phyloP scores from a whole-genome alignment of 2,888 invertebrate species.

The Stenodera caucasica region DNA sequence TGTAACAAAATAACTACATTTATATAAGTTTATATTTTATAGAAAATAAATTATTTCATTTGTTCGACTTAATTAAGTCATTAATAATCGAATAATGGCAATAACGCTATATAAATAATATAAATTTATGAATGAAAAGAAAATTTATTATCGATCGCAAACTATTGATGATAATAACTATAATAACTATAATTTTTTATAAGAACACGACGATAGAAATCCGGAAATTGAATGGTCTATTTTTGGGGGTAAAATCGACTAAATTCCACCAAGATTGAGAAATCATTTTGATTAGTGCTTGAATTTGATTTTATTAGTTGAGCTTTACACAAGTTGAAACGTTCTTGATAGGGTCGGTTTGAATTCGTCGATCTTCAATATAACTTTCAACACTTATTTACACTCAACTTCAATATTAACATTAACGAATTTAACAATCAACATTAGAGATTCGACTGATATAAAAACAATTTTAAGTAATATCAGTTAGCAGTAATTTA shows the following conservation, averaged over 20 bases:
- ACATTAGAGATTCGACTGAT: too few species aligned
- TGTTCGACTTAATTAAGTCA: background rate
- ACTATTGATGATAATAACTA: too few species aligned
- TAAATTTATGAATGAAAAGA: background rate
- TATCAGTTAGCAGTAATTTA: background rate
- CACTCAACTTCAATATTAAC: conserved; percentile 11
- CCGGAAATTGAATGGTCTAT: background rate
- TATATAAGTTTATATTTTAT: background rate
- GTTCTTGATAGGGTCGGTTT: background rate
- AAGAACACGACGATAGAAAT: background rate
- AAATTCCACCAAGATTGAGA: background rate
- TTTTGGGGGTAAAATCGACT: background rate
- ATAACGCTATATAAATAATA: too few species aligned
- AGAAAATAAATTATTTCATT: background rate
- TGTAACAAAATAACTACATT: background rate
- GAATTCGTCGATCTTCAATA: conserved; percentile 24
- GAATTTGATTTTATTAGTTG: background rate
- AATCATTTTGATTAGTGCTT: background rate
- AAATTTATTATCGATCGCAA: too few species aligned
- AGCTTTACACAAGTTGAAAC: background rate
- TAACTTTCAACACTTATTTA: conserved; percentile 22
- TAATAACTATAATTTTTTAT: too few species aligned
- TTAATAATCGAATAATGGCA: background rate
- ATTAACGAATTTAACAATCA: background rate
- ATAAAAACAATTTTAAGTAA: too few species aligned